Percentiles rank a stretch among this genome's conserved stretches.
These are phyloP conservation scores for Fukomys damarensis DNA, from an alignment of 2,113 vertebrate species.

Conservation along the genomic window DNA sequence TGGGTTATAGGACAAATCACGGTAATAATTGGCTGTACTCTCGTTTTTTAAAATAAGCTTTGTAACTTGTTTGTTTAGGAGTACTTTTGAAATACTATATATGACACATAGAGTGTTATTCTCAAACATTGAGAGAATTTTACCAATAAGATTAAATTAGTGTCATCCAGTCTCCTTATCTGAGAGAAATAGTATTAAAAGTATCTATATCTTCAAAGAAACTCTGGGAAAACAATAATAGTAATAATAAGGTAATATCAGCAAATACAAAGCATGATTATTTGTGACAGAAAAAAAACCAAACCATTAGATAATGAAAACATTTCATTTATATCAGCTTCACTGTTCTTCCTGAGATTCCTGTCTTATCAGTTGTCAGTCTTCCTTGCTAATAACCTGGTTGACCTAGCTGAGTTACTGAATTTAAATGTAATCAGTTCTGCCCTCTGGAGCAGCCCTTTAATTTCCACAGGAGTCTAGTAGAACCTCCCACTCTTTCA, in stretches of 20 bases:
- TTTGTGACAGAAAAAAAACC: not conserved
- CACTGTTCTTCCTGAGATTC: not conserved
- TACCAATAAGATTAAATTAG: not conserved
- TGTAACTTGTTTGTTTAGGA: slow-evolving; percentile 29
- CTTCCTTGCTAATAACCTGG: not conserved
- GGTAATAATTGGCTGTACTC: slow-evolving; percentile 37
- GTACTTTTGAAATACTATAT: not conserved
- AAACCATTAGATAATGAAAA: not conserved
- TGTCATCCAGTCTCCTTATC: not conserved
- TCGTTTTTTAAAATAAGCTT: slow-evolving; percentile 45
- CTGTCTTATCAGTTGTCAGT: not conserved
- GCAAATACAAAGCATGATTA: not conserved
- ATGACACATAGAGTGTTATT: not conserved
- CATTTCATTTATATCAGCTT: not conserved
- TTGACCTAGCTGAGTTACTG: not conserved
- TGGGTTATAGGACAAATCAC: not conserved
- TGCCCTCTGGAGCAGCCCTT: not conserved
- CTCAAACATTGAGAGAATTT: slow-evolving; percentile 17
- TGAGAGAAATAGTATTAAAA: slow-evolving; percentile 11
- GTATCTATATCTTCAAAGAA: not conserved
- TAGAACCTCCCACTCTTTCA: not conserved
- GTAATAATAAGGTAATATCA: not conserved
- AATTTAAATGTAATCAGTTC: not conserved
- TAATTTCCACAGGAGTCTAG: not conserved
- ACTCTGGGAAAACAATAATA: not conserved